Percentiles rank a stretch among this genome's conserved stretches.
phyloP scores from a whole-genome alignment of 2,113 vertebrate genomes.

The Dicrurus megarhynchus region DNA sequence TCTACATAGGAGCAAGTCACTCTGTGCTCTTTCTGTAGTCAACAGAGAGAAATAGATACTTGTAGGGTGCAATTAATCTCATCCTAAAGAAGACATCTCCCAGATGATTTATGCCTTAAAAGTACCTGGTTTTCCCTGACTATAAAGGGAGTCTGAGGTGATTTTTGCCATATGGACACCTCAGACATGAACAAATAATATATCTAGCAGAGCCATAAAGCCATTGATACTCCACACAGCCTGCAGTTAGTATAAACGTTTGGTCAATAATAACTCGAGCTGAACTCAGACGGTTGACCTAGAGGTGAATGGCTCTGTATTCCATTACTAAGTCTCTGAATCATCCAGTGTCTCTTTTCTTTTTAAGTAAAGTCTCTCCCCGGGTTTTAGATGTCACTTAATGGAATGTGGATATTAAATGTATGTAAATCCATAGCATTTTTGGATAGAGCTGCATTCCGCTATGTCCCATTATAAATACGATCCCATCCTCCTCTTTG shows the following conservation, averaged over 20 bases:
- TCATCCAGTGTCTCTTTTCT: conserved; percentile 27
- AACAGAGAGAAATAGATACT: conserved; percentile 60
- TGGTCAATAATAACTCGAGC: conserved; percentile 60
- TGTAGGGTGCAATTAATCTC: conserved; percentile 42
- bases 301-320: conserved; percentile 54
- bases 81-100: conserved; percentile 31
- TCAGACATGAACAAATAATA: conserved; percentile 48
- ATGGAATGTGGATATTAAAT: conserved; percentile 45
- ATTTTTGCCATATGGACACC: conserved; percentile 63
- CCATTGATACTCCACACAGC: conserved; percentile 56
- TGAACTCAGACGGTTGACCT: conserved; percentile 56
- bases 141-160: conserved; percentile 46
- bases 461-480: conserved; percentile 44
- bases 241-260: conserved; percentile 63
- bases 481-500: conserved; percentile 13
- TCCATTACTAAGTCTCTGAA: conserved; percentile 24
- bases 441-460: conserved; percentile 26
- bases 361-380: neutral
- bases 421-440: conserved; percentile 48
- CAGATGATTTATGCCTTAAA: conserved; percentile 41
- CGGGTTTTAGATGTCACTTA: conserved; percentile 43
- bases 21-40: conserved; percentile 42
- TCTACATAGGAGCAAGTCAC: conserved; percentile 35
- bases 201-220: conserved; percentile 42
- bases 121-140: conserved; percentile 45